Percentiles rank a stretch among this genome's conserved stretches.
phyloP scores from a whole-genome alignment of 2,113 vertebrate genomes.

The Fukomys damarensis region DNA sequence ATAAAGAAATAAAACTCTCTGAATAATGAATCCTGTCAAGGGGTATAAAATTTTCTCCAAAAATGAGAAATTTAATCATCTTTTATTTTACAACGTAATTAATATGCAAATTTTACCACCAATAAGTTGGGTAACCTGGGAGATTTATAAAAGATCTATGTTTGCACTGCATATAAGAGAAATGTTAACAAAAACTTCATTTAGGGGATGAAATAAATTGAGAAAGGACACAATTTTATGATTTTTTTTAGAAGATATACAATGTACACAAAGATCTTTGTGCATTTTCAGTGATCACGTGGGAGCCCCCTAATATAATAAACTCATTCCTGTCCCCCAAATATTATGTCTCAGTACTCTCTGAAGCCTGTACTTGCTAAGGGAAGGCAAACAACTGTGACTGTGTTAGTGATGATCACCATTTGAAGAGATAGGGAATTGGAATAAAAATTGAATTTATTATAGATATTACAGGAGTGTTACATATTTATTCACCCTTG shows the following conservation, averaged over 20 bases:
- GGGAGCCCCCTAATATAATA: neutral
- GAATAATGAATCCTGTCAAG: neutral
- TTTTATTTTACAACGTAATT: conserved; percentile 4
- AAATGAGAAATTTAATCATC: neutral
- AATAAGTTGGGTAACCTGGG: neutral
- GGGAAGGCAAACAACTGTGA: fast-evolving
- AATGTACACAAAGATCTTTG: neutral
- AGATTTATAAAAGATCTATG: neutral
- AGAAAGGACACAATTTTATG: neutral
- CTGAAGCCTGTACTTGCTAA: neutral
- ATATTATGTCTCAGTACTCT: neutral
- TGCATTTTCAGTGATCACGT: neutral
- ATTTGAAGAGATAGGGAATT: neutral
- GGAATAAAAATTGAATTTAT: conserved; percentile 14
- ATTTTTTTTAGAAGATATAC: neutral
- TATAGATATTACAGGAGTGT: neutral
- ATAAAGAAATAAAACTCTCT: neutral
- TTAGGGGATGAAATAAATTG: neutral
- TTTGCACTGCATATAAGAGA: neutral
- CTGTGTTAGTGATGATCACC: neutral
- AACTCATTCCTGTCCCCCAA: neutral
- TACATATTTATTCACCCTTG: neutral
- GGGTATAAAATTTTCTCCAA: neutral
- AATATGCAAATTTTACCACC: neutral
- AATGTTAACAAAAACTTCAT: neutral